Conservation (phyloP, 2,797 vertebrate genomes). For the Zalophus californianus region DNA sequence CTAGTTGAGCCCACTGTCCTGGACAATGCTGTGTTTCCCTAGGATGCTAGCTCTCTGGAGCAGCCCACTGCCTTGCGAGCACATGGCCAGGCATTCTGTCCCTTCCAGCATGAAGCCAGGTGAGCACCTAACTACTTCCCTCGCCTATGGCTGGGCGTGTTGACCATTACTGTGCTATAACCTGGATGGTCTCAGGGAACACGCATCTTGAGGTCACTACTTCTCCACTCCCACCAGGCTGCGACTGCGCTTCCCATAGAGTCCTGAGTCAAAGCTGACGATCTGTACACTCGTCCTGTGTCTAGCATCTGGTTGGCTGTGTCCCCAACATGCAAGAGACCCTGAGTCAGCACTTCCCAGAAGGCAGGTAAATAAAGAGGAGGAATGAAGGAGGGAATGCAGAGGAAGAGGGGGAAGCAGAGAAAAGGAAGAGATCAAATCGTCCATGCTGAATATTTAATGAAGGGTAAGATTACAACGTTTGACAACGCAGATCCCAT, state of each 20-base stretch:
- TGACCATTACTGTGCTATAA: no score
- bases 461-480: conserved; percentile 86
- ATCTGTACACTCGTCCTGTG: not conserved
- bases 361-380: not conserved
- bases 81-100: no score
- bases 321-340: not conserved
- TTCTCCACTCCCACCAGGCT: not conserved
- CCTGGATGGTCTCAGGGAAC: no score
- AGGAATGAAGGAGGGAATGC: not conserved
- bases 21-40: not conserved
- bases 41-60: not conserved
- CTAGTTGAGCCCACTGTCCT: rapidly evolving
- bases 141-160: rapidly evolving
- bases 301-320: not conserved
- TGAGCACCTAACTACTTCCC: not conserved
- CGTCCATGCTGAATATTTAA: conserved; percentile 86
- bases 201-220: not conserved
- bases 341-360: conserved; percentile 56
- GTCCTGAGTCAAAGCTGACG: not conserved
- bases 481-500: conserved; percentile 75
- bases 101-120: not conserved
- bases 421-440: conserved; percentile 85
- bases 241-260: not conserved
- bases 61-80: not conserved
- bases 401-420: not conserved